These are phyloP conservation scores for Protonemura montana DNA, from an alignment of 2,888 invertebrate species.

Conservation along the genomic window DNA sequence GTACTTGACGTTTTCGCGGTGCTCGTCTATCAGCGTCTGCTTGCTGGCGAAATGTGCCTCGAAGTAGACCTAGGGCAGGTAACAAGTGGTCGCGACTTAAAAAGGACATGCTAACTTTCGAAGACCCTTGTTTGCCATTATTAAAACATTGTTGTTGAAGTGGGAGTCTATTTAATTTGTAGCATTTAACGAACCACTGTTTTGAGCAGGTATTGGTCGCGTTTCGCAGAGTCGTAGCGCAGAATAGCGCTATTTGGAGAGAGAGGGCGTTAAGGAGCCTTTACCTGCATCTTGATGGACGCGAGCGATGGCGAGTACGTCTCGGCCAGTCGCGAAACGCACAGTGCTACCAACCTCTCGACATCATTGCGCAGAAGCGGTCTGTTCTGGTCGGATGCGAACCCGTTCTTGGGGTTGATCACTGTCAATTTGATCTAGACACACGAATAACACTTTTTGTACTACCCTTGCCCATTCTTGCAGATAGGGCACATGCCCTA, in stretches of 20 bases:
- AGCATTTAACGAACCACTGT: too few relatives aligned
- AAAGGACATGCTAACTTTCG: too few relatives aligned
- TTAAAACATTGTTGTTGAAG: too few relatives aligned
- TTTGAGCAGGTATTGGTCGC: too few relatives aligned
- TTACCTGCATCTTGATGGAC: constrained; percentile 65
- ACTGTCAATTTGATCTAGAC: constrained; percentile 48
- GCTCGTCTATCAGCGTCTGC: constrained; percentile 61
- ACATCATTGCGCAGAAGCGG: constrained; percentile 51
- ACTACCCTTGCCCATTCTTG: too few relatives aligned
- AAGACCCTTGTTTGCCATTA: too few relatives aligned
- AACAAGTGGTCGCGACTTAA: too few relatives aligned
- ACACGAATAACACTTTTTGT: background rate
- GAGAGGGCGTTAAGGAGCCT: too few relatives aligned
- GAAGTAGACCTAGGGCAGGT: constrained; percentile 62
- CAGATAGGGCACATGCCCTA: too few relatives aligned
- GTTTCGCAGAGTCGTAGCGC: too few relatives aligned
- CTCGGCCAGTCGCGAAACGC: constrained; percentile 55
- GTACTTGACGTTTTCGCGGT: constrained; percentile 62
- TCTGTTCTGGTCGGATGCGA: constrained; percentile 41
- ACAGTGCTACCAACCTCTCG: constrained; percentile 51
- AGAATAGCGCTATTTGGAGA: too few relatives aligned
- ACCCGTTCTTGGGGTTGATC: constrained; percentile 46
- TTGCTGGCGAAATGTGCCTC: constrained; percentile 65
- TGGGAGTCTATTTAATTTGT: too few relatives aligned
- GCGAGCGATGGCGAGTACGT: constrained; percentile 60